Conservation (phyloP, 2,797 vertebrate species). For the Loriculus beryllinus region DNA sequence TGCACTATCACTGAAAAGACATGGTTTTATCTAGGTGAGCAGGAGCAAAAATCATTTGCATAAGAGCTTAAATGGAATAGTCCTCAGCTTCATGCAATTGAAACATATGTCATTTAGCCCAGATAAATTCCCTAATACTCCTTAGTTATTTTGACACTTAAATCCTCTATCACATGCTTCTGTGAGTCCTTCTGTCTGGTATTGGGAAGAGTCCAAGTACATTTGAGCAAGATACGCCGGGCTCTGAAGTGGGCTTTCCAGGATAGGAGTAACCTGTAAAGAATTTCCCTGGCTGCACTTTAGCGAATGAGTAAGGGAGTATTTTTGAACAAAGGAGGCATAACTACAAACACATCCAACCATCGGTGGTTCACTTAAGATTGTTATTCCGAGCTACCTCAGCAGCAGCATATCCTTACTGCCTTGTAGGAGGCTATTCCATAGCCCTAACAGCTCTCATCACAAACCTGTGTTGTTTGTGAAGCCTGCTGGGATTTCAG, state of each 20-base stretch:
- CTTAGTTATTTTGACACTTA: slow-evolving; percentile 55
- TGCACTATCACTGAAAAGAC: not conserved
- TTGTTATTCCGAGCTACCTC: not conserved
- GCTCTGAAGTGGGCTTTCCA: not conserved
- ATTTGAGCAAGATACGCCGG: not conserved
- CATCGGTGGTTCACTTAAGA: not conserved
- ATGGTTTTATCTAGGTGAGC: not conserved
- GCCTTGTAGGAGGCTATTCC: not conserved
- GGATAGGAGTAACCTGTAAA: not conserved
- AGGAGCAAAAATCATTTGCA: slow-evolving; percentile 1
- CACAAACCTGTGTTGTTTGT: not conserved
- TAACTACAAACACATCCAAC: not conserved
- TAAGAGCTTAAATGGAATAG: slow-evolving; percentile 20
- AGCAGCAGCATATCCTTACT: not conserved
- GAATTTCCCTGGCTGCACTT: not conserved
- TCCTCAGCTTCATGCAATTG: slow-evolving; percentile 31
- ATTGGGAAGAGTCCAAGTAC: not conserved
- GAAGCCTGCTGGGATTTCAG: not conserved
- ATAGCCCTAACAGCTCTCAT: not conserved
- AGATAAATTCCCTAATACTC: slow-evolving; percentile 62
- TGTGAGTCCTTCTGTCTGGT: not conserved
- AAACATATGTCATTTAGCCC: slow-evolving; percentile 51
- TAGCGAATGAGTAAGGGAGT: not conserved
- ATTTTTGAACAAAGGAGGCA: not conserved
- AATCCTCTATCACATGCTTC: slow-evolving; percentile 3